A percentile compares a stretch with the other conserved stretches of the same genome.
phyloP scores from a whole-genome alignment of 2,113 vertebrate genomes.

The Mustela lutreola region DNA sequence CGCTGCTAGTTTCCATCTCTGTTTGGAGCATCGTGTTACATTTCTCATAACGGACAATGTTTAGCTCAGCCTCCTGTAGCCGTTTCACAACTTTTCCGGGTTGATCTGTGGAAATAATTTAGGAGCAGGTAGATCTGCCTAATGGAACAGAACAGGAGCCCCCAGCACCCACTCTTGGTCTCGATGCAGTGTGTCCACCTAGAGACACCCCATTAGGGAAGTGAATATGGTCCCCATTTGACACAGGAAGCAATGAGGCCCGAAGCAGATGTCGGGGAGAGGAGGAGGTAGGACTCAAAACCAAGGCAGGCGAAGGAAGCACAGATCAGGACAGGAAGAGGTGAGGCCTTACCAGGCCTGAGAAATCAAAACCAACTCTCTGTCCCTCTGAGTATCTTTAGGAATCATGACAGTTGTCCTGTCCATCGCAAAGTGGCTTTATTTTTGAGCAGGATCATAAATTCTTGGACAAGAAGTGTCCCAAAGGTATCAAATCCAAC shows the following conservation, averaged over 20 bases:
- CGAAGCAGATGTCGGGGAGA: neutral
- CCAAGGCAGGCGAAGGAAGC: neutral
- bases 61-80: constrained; percentile 55
- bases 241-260: neutral
- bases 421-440: neutral
- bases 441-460: neutral
- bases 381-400: neutral
- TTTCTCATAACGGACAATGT: neutral
- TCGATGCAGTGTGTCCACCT: neutral
- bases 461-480: neutral
- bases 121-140: neutral
- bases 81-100: accelerated
- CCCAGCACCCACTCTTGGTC: neutral
- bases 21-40: neutral
- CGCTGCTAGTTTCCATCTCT: accelerated
- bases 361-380: neutral
- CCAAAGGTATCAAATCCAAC: neutral
- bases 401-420: neutral
- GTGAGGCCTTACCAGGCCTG: neutral
- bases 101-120: neutral
- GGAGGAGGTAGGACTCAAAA: neutral
- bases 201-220: neutral
- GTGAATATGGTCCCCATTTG: neutral
- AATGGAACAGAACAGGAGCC: neutral
- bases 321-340: neutral